These are phyloP conservation scores for Luperina testacea DNA, from an alignment of 2,888 invertebrate species.

Conservation along the genomic window DNA sequence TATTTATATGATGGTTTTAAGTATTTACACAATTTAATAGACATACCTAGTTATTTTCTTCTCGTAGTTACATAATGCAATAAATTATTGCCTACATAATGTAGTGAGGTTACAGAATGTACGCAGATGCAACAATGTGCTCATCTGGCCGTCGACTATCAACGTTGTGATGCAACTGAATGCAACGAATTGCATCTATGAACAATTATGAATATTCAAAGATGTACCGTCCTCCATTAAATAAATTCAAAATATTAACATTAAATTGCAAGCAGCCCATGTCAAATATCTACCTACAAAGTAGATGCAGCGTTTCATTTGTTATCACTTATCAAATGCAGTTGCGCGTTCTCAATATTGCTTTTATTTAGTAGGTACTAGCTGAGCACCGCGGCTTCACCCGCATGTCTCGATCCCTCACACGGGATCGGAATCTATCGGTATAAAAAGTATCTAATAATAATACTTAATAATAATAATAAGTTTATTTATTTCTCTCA, in stretches of 20 bases:
- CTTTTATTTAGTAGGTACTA: not conserved
- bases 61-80: conserved; percentile 16
- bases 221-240: not conserved
- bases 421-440: not conserved
- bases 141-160: conserved; percentile 3
- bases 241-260: not conserved
- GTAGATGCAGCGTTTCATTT: not conserved
- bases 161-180: conserved; percentile 28
- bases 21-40: not conserved
- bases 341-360: not conserved
- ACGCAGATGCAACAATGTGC: conserved; percentile 10
- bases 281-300: not conserved
- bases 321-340: not conserved
- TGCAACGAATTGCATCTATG: conserved; percentile 21
- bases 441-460: not conserved
- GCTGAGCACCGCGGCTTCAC: not conserved
- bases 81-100: conserved; percentile 7
- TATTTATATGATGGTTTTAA: not conserved
- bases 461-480: too few species aligned
- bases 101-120: conserved; percentile 15
- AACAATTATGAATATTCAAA: conserved; percentile 11
- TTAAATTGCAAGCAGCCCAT: not conserved
- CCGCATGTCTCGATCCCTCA: not conserved
- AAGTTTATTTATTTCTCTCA: too few species aligned
- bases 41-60: not conserved